Base-by-base conservation (phyloP, 2,888 invertebrate genomes). In the Baronia brevicornis region DNA sequence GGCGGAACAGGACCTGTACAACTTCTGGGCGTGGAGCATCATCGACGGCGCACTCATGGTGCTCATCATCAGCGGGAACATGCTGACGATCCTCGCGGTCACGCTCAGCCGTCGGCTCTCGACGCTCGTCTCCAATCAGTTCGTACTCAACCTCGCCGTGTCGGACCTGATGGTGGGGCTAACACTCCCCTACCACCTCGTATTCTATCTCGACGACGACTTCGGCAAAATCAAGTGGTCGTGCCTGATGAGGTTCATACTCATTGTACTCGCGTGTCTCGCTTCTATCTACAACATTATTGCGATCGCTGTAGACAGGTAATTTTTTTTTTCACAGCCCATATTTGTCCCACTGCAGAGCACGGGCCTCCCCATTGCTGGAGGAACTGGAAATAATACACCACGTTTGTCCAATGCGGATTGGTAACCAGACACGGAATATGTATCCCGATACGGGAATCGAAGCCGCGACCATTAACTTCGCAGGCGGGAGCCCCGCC, bases 211-310 rank as follows among this genome's bases (percentile, higher is more conserved):
- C 43, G 80, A 87, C 49, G 78, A 80, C 3, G 78, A 85, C 36
- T 84, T 92, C 48, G 89, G 89, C 18, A 69, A 73, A 25, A 80
- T 86, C 44, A 87, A 89, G 48, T 80, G 77, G 55, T 87, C 89
- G 10, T 93, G 93, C 52, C 63, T 93, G 26, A 75, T 91, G 60
- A 79, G 91, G 48, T 93, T 92, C 71, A 90, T 91, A 32, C 79
- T 92, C 31, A 89, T 91, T 44, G 89, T 90, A 46, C 85, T 92
- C 56, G 92, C 92, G 39, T 93, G 93, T 60, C 88, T 90, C 49
- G 92, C 91, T 28, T 93, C 93, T 46, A 90, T 93, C 52, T 89
- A 89, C 74, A 93, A 93, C 65, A 85, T 94, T 46, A 89, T 92
- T 54, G 88, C 90, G 28, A 92, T 94, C 45, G 93, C 93, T 14